Conservation (phyloP, 2,888 invertebrate genomes). For the Eudasyphora cyanicolor region DNA sequence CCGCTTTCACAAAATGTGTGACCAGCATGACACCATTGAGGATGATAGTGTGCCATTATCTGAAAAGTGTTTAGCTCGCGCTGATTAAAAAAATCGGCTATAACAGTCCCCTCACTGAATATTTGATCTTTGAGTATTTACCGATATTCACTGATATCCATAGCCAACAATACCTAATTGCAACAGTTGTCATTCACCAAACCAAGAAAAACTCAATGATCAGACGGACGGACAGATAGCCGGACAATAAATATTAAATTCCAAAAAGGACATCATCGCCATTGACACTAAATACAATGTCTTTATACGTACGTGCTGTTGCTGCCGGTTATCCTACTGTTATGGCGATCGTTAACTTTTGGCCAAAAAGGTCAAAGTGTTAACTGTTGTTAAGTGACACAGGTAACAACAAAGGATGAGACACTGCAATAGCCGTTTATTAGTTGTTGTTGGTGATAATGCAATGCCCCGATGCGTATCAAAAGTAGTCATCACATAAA, state of each 20-base stretch:
- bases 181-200: constrained; percentile 70
- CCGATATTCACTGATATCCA: not conserved
- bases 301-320: constrained; percentile 48
- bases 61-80: constrained; percentile 33
- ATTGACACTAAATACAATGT: constrained; percentile 48
- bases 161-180: constrained; percentile 67
- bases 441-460: not conserved
- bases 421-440: not conserved
- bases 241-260: constrained; percentile 43
- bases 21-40: constrained; percentile 28
- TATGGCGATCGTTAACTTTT: constrained; percentile 36
- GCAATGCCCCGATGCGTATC: constrained; percentile 69
- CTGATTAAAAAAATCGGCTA: constrained; percentile 1
- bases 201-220: not conserved
- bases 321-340: constrained; percentile 29
- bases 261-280: constrained; percentile 28
- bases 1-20: constrained; percentile 34
- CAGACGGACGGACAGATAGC: too few relatives aligned
- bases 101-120: not conserved
- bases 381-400: constrained; percentile 50
- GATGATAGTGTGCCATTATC: not conserved
- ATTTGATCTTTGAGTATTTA: not conserved
- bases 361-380: constrained; percentile 50
- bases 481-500: constrained; percentile 76
- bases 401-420: constrained; percentile 50